Evolutionary conservation across 2,113 vertebrate genomes (phyloP).

Genomic region (Piprites chloris): DNA sequence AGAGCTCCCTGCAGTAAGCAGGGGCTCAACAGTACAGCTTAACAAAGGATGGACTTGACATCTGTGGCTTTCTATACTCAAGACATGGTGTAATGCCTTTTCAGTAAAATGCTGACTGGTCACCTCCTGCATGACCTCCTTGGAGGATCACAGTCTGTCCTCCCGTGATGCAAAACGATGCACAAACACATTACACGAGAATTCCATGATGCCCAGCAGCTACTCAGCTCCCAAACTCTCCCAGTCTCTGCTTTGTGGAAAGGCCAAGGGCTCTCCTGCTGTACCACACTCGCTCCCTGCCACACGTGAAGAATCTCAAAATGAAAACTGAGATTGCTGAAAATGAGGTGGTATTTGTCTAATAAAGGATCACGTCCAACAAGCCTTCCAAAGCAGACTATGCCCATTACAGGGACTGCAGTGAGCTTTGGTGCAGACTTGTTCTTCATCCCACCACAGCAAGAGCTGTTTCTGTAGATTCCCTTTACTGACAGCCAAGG

Average conservation of each 20-base stretch:
- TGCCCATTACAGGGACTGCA: neutral
- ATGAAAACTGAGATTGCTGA: neutral
- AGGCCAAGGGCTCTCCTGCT: neutral
- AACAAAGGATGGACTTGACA: neutral
- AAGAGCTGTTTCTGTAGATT: neutral
- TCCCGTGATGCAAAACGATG: neutral
- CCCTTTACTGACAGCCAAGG: neutral
- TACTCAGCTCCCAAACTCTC: neutral
- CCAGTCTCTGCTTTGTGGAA: neutral
- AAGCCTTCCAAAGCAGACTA: neutral
- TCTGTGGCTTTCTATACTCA: neutral
- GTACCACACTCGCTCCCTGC: neutral
- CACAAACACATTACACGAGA: neutral
- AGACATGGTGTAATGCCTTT: neutral
- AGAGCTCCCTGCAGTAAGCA: neutral
- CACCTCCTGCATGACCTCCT: slow-evolving; percentile 4
- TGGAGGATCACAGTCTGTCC: neutral
- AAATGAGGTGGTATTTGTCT: neutral
- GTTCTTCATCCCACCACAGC: neutral
- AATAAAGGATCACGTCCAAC: neutral
- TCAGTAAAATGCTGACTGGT: neutral
- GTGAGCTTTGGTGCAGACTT: neutral
- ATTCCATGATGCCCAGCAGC: neutral
- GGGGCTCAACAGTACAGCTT: neutral
- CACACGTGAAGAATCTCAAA: neutral